Evolutionary conservation across 2,888 invertebrate species (phyloP), one percentile per base, ranked within the genome.

Genomic region (Agrochola litura): DNA sequence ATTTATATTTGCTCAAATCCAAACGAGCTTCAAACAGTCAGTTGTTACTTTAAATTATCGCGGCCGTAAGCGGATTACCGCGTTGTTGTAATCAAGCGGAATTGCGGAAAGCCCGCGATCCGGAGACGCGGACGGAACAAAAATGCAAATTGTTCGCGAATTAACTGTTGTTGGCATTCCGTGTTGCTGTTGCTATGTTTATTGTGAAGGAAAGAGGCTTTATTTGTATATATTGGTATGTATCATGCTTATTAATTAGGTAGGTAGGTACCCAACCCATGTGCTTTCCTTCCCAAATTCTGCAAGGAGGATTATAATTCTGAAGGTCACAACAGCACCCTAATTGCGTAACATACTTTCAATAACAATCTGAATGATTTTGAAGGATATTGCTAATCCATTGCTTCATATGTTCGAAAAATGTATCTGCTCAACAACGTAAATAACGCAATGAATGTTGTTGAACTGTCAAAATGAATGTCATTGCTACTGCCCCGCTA

Each of bases 131-230:
- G 82, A 76, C 79, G 83, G 43, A 22, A 60, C 91, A 93, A 93
- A 93, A 93, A 94, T 94, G 94, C 91, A 93, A 94, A 94, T 94
- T 91, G 89, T 83, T 86, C 85, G 86, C 85, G 90, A 92, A 92
- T 92, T 92, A 90, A 79, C 83, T 52, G 43, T 52, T 77, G 61
- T 56, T 25, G 2, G 77, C 14, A 77, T 77, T 80, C 61, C 66
- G 75, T 81, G 14, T 79, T 1, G 25, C 63, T 60, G 58, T 75
- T 64, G 58, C 81, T 54, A 75, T 76, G 54, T 16, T 54, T 43
- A 46, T 41, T 69, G 25, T 41, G 41, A 82, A 41, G 61, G 60
- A 9, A 76, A 81, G 2, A 46, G 54, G n/a, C 0, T 30, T 8
- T 25, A 3, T 52, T 58, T 22, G 22, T 54, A 19, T 1, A 52